Evolutionary conservation across 2,888 invertebrate species (phyloP).

Genomic region (Orthonevra nobilis): DNA sequence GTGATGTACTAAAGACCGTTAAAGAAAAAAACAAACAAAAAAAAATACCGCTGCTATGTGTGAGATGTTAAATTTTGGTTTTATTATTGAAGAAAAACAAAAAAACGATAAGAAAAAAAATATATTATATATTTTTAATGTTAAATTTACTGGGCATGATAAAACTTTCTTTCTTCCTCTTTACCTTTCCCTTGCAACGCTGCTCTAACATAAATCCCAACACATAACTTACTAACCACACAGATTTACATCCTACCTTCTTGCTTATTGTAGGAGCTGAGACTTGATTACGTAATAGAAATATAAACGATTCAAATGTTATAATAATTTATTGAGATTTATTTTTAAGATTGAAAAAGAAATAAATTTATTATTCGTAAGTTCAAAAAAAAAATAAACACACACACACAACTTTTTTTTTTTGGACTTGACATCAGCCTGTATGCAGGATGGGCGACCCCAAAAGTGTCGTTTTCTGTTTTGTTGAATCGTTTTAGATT

Average conservation of each 20-base stretch:
- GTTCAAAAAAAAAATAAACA: no score
- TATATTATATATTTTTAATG: no score
- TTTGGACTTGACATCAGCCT: no score
- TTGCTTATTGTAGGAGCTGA: constrained; percentile 27
- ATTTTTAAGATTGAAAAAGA: constrained; percentile 21
- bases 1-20: constrained; percentile 34
- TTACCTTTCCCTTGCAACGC: constrained; percentile 1
- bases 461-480: no score
- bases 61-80: constrained; percentile 23
- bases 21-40: constrained; percentile 1
- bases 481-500: no score
- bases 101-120: no score
- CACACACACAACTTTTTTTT: no score
- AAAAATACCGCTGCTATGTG: constrained; percentile 30
- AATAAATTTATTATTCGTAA: constrained; percentile 21
- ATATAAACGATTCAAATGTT: neutral
- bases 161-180: no score
- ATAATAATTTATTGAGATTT: constrained; percentile 28
- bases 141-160: no score
- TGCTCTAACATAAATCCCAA: constrained; percentile 14
- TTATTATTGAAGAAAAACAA: constrained; percentile 19
- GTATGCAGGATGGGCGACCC: no score
- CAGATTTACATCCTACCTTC: constrained; percentile 7
- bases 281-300: constrained; percentile 26
- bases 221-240: constrained; percentile 3